Conservation (phyloP, 2,888 invertebrate species). For the Cantharis lateralis region DNA sequence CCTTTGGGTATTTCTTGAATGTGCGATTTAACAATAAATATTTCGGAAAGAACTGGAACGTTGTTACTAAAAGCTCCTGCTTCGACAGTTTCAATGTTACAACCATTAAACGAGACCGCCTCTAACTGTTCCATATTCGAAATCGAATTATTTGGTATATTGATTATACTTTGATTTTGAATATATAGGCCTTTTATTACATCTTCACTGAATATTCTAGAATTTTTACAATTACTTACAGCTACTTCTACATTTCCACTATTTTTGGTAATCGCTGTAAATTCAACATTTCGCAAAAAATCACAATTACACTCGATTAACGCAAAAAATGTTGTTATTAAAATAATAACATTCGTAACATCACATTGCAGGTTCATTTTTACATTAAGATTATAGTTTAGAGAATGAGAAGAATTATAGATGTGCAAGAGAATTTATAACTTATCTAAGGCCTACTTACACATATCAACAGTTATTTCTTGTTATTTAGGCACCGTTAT, state of each 20-base stretch:
- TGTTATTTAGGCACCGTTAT: conserved; percentile 2
- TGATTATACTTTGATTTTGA: conserved; percentile 31
- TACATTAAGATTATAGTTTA: not conserved
- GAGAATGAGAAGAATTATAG: not conserved
- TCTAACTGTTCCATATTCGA: conserved; percentile 34
- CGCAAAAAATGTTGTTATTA: not conserved
- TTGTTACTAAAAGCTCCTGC: conserved; percentile 30
- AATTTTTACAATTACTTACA: conserved; percentile 6
- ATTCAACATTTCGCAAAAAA: conserved; percentile 6
- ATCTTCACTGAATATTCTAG: conserved; percentile 3
- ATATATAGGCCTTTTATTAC: conserved; percentile 25
- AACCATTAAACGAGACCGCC: conserved; percentile 27
- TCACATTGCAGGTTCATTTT: conserved; percentile 2
- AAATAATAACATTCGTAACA: not conserved
- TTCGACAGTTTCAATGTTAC: conserved; percentile 22
- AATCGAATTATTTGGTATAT: conserved; percentile 30
- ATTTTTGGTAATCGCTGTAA: conserved; percentile 2
- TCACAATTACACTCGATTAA: conserved; percentile 7
- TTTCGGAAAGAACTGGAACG: conserved; percentile 19
- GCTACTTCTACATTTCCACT: conserved; percentile 10
- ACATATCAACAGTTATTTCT: not conserved
- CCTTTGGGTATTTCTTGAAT: conserved; percentile 25
- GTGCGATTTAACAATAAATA: conserved; percentile 19
- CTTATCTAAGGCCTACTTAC: not conserved
- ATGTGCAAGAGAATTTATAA: conserved; percentile 5